Percentiles rank a stretch among this genome's conserved stretches.
These are phyloP conservation scores for Podabrus alpinus DNA, from an alignment of 2,888 invertebrate species.

Conservation along the genomic window DNA sequence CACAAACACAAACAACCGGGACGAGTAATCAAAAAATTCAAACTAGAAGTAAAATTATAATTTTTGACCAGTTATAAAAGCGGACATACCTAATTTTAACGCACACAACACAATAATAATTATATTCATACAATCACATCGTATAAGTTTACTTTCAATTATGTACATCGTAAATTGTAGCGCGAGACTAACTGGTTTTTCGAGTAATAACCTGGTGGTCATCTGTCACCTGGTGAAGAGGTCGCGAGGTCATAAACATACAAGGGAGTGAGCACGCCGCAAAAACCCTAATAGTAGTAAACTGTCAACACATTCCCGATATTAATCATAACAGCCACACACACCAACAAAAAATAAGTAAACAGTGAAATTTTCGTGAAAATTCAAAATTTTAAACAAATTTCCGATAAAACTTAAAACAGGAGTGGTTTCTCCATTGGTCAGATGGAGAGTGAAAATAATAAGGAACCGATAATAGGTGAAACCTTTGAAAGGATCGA, in stretches of 20 bases:
- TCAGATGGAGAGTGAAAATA: neutral
- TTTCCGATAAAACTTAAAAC: neutral
- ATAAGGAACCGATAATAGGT: slow-evolving; percentile 7
- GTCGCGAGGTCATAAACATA: slow-evolving; percentile 44
- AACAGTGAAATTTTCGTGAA: slow-evolving; percentile 7
- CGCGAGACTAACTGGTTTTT: slow-evolving; percentile 41
- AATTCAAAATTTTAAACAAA: neutral
- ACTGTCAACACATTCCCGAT: slow-evolving; percentile 57
- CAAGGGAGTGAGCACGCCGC: slow-evolving; percentile 57
- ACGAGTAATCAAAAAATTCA: too few species aligned
- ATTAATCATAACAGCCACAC: slow-evolving; percentile 52
- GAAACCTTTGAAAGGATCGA: slow-evolving; percentile 39
- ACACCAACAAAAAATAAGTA: slow-evolving; percentile 6
- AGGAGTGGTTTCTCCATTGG: neutral
- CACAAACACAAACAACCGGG: too few species aligned
- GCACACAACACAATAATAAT: neutral
- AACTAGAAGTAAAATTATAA: too few species aligned
- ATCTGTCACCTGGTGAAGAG: slow-evolving; percentile 49
- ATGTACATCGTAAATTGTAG: slow-evolving; percentile 34
- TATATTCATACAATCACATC: neutral
- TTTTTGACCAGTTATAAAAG: neutral
- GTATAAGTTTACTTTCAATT: neutral
- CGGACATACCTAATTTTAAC: neutral
- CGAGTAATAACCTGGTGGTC: slow-evolving; percentile 46
- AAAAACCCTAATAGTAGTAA: slow-evolving; percentile 56